Percentiles rank a stretch among this genome's conserved stretches.
phyloP scores from a whole-genome alignment of 2,797 vertebrate species.

The Anguilla megastoma region DNA sequence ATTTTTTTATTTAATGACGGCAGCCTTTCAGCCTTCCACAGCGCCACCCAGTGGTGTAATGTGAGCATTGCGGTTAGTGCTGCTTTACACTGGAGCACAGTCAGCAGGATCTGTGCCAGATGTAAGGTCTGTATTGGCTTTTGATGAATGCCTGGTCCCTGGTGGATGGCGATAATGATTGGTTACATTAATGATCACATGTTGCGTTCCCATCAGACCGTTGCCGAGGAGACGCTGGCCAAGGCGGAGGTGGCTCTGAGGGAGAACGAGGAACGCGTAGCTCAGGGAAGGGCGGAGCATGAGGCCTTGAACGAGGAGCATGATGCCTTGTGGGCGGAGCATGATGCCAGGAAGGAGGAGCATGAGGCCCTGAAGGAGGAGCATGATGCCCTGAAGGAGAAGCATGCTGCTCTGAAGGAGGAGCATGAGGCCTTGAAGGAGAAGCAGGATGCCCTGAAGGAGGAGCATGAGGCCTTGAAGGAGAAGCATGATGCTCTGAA shows the following conservation, averaged over 20 bases:
- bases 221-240: constrained; percentile 72
- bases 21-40: neutral
- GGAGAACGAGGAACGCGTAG: constrained; percentile 64
- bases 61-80: neutral
- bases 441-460: constrained; percentile 61
- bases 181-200: neutral
- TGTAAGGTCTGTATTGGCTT: neutral
- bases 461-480: constrained; percentile 63
- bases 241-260: constrained; percentile 70
- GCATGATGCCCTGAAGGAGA: constrained; percentile 59
- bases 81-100: neutral
- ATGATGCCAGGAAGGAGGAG: constrained; percentile 66
- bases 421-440: constrained; percentile 58
- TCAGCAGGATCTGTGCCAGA: neutral
- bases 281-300: constrained; percentile 59
- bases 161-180: neutral
- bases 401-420: constrained; percentile 49
- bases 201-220: constrained; percentile 55
- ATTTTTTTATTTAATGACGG: neutral
- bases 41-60: neutral
- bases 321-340: constrained; percentile 63
- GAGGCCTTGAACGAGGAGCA: constrained; percentile 65
- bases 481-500: constrained; percentile 55
- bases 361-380: constrained; percentile 70
- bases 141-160: neutral